Evolutionary conservation across 2,797 vertebrate species (phyloP).

Genomic region (Amblyraja radiata): DNA sequence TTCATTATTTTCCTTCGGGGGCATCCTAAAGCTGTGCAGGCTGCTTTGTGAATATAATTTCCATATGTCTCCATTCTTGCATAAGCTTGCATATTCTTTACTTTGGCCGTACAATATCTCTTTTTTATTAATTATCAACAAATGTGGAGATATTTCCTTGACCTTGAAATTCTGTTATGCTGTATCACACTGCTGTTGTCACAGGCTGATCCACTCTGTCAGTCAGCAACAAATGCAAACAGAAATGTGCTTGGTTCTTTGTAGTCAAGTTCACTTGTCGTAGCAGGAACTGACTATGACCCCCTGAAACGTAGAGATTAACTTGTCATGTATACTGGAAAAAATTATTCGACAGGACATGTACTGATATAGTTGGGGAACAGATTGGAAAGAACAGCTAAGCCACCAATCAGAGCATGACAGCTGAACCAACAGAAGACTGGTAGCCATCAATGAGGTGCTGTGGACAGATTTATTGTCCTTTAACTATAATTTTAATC

Average conservation of each 20-base stretch:
- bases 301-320: not conserved
- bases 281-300: not conserved
- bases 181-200: not conserved
- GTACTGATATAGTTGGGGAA: not conserved
- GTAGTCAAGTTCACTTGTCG: not conserved
- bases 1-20: too few relatives aligned
- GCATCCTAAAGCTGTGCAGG: not conserved
- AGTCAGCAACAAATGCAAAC: not conserved
- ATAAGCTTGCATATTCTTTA: not conserved
- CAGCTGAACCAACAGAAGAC: constrained; percentile 26
- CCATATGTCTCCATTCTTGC: not conserved
- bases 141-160: constrained; percentile 10
- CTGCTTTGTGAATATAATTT: not conserved
- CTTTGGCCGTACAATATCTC: not conserved
- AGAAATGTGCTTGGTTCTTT: not conserved
- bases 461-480: not conserved
- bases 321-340: not conserved
- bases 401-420: not conserved
- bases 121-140: constrained; percentile 18
- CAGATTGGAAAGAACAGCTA: not conserved
- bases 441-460: not conserved
- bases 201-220: not conserved
- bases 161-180: constrained; percentile 3
- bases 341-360: not conserved
- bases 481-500: not conserved